A percentile compares a stretch with the other conserved stretches of the same genome.
Conservation (phyloP, 2,888 invertebrate species). For the Argyresthia goedartella region DNA sequence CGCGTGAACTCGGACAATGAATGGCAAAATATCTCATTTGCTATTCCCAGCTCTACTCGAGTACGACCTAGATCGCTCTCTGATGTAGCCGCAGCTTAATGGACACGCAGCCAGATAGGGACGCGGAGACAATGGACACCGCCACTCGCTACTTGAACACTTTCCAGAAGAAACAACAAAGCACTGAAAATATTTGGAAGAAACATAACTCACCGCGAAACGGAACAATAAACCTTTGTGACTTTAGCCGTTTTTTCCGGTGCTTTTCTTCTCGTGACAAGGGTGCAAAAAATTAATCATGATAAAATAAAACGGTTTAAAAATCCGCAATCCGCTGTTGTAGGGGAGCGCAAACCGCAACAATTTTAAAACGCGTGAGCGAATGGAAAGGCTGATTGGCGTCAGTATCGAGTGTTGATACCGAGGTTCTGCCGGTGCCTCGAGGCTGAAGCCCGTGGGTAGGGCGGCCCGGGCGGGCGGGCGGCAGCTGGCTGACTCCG, state of each 20-base stretch:
- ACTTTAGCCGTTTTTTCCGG: background rate
- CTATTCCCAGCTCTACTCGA: too few species aligned
- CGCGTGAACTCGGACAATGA: too few species aligned
- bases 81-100: too few species aligned
- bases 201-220: constrained; percentile 1
- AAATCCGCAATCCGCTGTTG: background rate
- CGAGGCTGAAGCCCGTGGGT: background rate
- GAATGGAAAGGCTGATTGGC: background rate
- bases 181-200: background rate
- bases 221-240: constrained; percentile 3
- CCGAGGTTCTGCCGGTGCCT: background rate
- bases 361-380: background rate
- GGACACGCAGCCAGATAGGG: background rate
- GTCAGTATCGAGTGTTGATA: background rate
- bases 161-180: background rate
- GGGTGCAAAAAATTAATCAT: background rate
- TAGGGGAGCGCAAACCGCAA: background rate
- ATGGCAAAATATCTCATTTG: too few species aligned
- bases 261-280: constrained; percentile 1
- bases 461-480: background rate
- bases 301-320: background rate
- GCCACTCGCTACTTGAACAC: background rate
- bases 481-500: background rate
- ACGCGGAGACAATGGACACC: background rate
- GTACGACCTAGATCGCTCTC: too few species aligned